phyloP scores from a whole-genome alignment of 2,888 invertebrate species.

The Eutolmus rufibarbis region DNA sequence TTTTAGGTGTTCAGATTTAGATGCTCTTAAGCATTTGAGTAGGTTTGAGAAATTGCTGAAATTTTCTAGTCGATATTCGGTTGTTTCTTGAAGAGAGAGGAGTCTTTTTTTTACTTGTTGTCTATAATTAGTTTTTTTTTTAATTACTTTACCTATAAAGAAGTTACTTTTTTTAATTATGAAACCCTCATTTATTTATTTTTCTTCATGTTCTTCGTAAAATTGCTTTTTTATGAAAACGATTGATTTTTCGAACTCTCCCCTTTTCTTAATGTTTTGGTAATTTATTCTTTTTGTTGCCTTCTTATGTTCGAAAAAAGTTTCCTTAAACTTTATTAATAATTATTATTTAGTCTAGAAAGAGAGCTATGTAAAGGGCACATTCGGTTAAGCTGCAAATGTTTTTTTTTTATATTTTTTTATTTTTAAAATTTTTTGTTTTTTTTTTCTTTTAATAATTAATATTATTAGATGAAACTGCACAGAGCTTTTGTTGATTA shows the following conservation, averaged over 20 bases:
- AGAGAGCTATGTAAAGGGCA: conserved; percentile 64
- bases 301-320: conserved; percentile 5
- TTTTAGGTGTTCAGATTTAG: background rate
- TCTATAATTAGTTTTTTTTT: background rate
- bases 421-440: background rate
- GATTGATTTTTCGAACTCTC: background rate
- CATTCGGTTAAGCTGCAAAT: conserved; percentile 63
- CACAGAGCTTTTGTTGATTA: background rate
- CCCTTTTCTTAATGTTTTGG: background rate
- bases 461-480: background rate
- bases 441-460: background rate
- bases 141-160: conserved; percentile 16
- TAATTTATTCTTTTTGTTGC: conserved; percentile 12
- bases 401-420: conserved; percentile 49
- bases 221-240: conserved; percentile 16
- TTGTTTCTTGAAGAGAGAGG: conserved; percentile 1
- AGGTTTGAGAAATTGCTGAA: background rate
- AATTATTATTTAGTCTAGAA: conserved; percentile 54
- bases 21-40: background rate
- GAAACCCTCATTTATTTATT: conserved; percentile 37
- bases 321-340: conserved; percentile 13
- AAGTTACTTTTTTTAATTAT: conserved; percentile 31
- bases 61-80: background rate
- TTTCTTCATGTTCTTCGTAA: conserved; percentile 3
- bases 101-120: conserved; percentile 3